These are phyloP conservation scores for Euthynnus affinis DNA, from an alignment of 2,797 vertebrate species.

Conservation along the genomic window DNA sequence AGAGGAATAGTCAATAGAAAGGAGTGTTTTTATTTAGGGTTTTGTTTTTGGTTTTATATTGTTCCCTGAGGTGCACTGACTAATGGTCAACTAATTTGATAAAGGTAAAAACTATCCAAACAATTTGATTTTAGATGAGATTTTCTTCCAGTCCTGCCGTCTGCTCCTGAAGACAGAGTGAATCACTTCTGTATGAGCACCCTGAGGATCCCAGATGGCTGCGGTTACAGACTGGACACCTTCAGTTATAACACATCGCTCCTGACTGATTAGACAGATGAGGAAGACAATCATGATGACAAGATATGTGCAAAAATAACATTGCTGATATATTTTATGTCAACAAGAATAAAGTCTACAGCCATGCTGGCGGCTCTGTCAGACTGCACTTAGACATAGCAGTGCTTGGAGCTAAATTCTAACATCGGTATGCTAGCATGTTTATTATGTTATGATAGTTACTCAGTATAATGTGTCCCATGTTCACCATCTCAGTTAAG, in stretches of 20 bases:
- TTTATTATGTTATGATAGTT: too few species aligned
- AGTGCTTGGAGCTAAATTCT: too few species aligned
- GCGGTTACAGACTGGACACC: slow-evolving; percentile 28
- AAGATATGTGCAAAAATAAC: neutral
- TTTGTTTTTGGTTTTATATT: neutral
- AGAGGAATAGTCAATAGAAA: slow-evolving; percentile 30
- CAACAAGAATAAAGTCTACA: neutral
- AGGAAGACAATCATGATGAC: slow-evolving; percentile 1
- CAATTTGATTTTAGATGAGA: slow-evolving; percentile 7
- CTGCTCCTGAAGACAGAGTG: slow-evolving; percentile 37
- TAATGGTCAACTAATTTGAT: slow-evolving; percentile 26
- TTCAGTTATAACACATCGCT: slow-evolving; percentile 13
- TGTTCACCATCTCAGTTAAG: too few species aligned
- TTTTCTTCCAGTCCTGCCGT: slow-evolving; percentile 22
- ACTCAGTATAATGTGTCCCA: too few species aligned
- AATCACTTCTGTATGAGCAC: slow-evolving; percentile 27
- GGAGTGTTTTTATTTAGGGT: slow-evolving; percentile 12
- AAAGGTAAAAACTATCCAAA: slow-evolving; percentile 10
- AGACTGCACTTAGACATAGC: too few species aligned
- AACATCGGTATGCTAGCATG: neutral
- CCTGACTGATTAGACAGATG: slow-evolving; percentile 8
- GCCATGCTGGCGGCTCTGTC: too few species aligned
- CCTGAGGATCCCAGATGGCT: slow-evolving; percentile 43
- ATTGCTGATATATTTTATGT: neutral
- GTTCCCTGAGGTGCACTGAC: neutral